Conservation (phyloP, 2,888 invertebrate species). For the Plutella xylostella region DNA sequence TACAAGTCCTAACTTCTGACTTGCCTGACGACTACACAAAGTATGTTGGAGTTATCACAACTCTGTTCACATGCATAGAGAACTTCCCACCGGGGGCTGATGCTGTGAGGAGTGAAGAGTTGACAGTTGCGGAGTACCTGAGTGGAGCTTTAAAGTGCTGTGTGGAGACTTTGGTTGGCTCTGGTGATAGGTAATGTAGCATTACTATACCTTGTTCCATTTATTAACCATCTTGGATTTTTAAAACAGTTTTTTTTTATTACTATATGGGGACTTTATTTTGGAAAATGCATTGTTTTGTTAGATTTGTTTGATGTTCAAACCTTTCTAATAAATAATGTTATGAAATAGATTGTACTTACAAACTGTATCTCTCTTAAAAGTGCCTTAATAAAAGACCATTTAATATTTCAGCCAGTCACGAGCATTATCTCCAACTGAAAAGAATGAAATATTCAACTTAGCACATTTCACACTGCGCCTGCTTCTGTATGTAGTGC, state of each 20-base stretch:
- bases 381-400: not conserved
- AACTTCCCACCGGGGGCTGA: constrained; percentile 40
- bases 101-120: constrained; percentile 30
- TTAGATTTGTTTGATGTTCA: not conserved
- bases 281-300: not conserved
- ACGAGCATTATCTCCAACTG: constrained; percentile 35
- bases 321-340: no score
- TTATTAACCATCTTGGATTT: not conserved
- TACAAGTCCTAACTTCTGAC: constrained; percentile 16
- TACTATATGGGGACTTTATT: no score
- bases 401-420: constrained; percentile 27
- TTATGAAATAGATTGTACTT: no score
- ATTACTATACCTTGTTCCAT: not conserved
- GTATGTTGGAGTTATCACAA: constrained; percentile 28
- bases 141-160: constrained; percentile 29
- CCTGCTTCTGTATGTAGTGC: constrained; percentile 37
- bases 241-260: not conserved
- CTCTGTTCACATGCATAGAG: constrained; percentile 38
- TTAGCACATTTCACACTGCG: constrained; percentile 36
- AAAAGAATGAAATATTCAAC: constrained; percentile 46
- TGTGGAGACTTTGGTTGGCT: constrained; percentile 26
- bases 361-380: no score
- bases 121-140: constrained; percentile 28
- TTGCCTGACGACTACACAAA: constrained; percentile 19
- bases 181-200: constrained; percentile 18